A percentile compares a stretch with the other conserved stretches of the same genome.
Conservation (phyloP, 2,113 vertebrate species). For the Ginglymostoma cirratum region DNA sequence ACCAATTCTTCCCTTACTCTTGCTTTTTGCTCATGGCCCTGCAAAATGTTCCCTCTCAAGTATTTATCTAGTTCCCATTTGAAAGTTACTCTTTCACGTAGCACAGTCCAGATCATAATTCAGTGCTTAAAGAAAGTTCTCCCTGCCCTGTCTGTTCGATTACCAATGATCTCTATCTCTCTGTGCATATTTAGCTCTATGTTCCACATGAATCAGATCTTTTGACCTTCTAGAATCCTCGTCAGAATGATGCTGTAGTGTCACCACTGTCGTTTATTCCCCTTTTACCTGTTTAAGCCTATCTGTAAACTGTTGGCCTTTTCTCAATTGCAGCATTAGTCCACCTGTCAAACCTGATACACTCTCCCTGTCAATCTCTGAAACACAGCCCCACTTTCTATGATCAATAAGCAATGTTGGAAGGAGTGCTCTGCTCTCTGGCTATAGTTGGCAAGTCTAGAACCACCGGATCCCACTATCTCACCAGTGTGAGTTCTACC, state of each 20-base stretch:
- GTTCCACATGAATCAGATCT: no score
- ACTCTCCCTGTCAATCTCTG: neutral
- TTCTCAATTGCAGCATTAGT: neutral
- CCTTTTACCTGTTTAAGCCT: neutral
- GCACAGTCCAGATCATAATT: neutral
- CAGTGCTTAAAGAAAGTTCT: neutral
- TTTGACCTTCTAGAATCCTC: neutral
- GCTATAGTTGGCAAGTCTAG: slow-evolving; percentile 99
- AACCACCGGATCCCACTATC: slow-evolving; percentile 98
- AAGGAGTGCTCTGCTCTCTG: slow-evolving; percentile 49
- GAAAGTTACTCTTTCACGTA: neutral
- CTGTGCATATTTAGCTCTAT: neutral
- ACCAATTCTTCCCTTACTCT: neutral
- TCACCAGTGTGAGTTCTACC: slow-evolving; percentile 99
- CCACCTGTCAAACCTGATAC: no score
- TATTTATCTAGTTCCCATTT: neutral
- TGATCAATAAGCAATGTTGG: neutral
- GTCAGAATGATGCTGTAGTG: neutral
- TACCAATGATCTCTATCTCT: neutral
- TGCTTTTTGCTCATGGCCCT: neutral
- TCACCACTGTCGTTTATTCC: no score
- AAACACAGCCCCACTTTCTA: neutral
- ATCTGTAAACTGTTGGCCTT: neutral
- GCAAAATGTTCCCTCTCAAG: neutral
- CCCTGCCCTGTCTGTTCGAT: neutral